Conservation (phyloP, 2,888 invertebrate species). For the Cecidostiba fungosa region DNA sequence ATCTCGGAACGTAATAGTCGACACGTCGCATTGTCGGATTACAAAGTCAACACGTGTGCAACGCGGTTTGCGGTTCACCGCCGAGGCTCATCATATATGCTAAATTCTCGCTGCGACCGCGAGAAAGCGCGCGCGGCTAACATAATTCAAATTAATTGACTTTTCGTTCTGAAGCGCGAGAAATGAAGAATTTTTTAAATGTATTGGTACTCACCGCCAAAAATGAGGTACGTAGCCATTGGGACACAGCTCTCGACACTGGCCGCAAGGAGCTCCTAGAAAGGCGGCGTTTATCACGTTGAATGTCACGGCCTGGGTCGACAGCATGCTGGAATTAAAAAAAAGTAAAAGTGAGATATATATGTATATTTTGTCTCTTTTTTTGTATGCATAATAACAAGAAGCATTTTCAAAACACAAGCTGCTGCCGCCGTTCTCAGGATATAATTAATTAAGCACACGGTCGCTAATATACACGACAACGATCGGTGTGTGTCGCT, state of each 20-base stretch:
- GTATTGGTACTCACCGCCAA: constrained; percentile 75
- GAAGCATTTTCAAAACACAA: not conserved
- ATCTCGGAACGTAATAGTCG: not conserved
- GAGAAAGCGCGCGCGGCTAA: constrained; percentile 31
- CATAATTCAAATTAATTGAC: not conserved
- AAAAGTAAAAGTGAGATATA: not conserved
- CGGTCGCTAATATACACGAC: constrained; percentile 69
- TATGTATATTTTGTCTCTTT: not conserved
- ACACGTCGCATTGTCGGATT: constrained; percentile 7
- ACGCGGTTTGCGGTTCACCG: constrained; percentile 56
- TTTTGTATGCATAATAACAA: not conserved
- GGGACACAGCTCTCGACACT: constrained; percentile 78
- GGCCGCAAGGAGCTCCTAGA: constrained; percentile 77
- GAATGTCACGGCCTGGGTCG: constrained; percentile 72
- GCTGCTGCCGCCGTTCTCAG: not conserved
- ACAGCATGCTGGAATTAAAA: constrained; percentile 75
- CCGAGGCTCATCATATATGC: constrained; percentile 19
- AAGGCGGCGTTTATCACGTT: constrained; percentile 73
- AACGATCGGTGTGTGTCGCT: constrained; percentile 69
- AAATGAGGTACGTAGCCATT: constrained; percentile 78
- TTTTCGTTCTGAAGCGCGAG: not conserved
- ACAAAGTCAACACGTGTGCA: constrained; percentile 40
- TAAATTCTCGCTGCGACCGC: constrained; percentile 33
- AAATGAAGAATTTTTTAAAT: not conserved
- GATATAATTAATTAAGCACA: constrained; percentile 74